A percentile compares a stretch with the other conserved stretches of the same genome.
Evolutionary conservation across 2,113 vertebrate species (phyloP).

Genomic region (Sapajus apella): DNA sequence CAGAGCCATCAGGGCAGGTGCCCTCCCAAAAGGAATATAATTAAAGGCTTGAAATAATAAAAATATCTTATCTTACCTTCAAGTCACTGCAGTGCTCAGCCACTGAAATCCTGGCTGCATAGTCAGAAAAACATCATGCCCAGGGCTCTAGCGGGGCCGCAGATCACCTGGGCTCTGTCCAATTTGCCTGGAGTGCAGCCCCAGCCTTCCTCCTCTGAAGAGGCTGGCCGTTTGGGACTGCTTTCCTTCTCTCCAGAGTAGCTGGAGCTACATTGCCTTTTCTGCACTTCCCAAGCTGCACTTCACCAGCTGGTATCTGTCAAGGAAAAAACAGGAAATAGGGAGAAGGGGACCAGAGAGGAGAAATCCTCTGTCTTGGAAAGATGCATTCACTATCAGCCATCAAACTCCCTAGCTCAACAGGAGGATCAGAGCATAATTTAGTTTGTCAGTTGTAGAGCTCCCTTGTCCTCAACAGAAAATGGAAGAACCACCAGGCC

Average conservation of each 20-base stretch:
- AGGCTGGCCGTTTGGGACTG: background rate
- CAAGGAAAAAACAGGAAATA: background rate
- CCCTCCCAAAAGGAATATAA: slow-evolving; percentile 69
- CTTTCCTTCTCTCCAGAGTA: background rate
- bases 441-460: slow-evolving; percentile 19
- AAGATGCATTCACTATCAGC: background rate
- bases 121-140: slow-evolving; percentile 35
- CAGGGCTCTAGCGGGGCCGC: background rate
- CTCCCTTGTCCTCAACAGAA: slow-evolving; percentile 2
- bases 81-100: slow-evolving; percentile 66
- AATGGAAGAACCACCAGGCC: background rate
- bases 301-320: background rate
- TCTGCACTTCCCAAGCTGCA: background rate
- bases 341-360: background rate
- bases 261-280: background rate
- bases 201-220: background rate
- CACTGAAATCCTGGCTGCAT: slow-evolving; percentile 27
- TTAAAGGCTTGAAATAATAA: slow-evolving; percentile 69
- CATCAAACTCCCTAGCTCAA: background rate
- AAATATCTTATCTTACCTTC: slow-evolving; percentile 74
- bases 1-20: background rate
- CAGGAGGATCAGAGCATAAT: background rate
- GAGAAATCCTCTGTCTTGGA: slow-evolving; percentile 2
- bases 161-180: background rate
- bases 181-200: background rate